A percentile compares a stretch with the other conserved stretches of the same genome.
These are phyloP conservation scores for Mesoligia furuncula DNA, from an alignment of 2,888 invertebrate species.

Conservation along the genomic window DNA sequence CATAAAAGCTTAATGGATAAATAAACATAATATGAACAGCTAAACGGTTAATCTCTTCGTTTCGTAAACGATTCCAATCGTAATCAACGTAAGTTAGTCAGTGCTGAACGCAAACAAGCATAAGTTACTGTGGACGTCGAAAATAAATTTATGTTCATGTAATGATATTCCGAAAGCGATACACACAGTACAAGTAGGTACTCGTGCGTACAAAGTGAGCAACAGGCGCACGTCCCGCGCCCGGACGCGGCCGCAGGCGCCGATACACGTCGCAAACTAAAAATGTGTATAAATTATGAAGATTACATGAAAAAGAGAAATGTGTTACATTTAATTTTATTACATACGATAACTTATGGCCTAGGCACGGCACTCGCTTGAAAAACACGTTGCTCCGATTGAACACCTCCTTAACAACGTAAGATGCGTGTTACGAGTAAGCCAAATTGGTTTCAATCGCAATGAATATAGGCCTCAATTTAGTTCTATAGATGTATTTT, in stretches of 20 bases:
- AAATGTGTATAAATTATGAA: constrained; percentile 90
- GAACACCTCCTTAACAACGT: constrained; percentile 60
- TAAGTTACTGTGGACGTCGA: constrained; percentile 70
- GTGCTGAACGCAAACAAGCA: constrained; percentile 69
- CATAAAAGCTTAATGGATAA: constrained; percentile 40
- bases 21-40: constrained; percentile 36
- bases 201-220: constrained; percentile 67
- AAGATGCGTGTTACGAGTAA: constrained; percentile 39
- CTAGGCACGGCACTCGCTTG: constrained; percentile 86
- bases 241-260: constrained; percentile 78
- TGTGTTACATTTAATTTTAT: constrained; percentile 91
- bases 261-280: constrained; percentile 87
- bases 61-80: constrained; percentile 62
- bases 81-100: constrained; percentile 66
- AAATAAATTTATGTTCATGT: constrained; percentile 74
- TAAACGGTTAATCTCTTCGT: constrained; percentile 46
- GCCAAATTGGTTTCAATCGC: constrained; percentile 42
- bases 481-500: constrained; percentile 37
- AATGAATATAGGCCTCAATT: constrained; percentile 57
- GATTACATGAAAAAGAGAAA: constrained; percentile 90
- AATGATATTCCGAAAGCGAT: constrained; percentile 75
- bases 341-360: constrained; percentile 89
- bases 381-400: constrained; percentile 82
- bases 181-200: constrained; percentile 59
- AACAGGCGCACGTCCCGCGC: constrained; percentile 58